Evolutionary conservation across 2,113 vertebrate species (phyloP).

Genomic region (Pollachius pollachius): DNA sequence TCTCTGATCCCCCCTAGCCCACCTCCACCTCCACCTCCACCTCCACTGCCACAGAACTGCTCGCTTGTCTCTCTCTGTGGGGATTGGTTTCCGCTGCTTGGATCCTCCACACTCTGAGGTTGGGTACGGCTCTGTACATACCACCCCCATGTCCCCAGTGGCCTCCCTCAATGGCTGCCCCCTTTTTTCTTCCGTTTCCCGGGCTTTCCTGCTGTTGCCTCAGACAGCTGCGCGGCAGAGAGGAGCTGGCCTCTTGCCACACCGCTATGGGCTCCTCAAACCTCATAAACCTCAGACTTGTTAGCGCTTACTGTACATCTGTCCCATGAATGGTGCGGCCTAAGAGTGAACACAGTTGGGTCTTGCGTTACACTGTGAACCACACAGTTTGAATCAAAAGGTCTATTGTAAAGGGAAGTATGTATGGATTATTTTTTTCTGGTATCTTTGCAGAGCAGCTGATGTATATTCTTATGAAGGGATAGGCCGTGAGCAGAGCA

Average conservation of each 20-base stretch:
- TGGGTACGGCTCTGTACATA: too few relatives aligned
- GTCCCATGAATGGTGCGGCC: constrained; percentile 22
- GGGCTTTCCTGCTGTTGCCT: constrained; percentile 50
- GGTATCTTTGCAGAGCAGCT: too few relatives aligned
- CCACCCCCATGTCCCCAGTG: constrained; percentile 1
- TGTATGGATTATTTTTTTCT: too few relatives aligned
- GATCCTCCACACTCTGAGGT: too few relatives aligned
- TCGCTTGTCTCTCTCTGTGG: too few relatives aligned
- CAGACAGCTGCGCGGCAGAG: constrained; percentile 52
- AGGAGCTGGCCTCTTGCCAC: constrained; percentile 34
- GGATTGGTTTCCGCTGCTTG: too few relatives aligned
- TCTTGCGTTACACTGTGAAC: not conserved
- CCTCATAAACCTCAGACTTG: constrained; percentile 24
- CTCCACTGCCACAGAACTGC: too few relatives aligned
- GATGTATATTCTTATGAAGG: too few relatives aligned
- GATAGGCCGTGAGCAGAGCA: too few relatives aligned
- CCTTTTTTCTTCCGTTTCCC: constrained; percentile 34
- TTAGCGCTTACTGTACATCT: constrained; percentile 12
- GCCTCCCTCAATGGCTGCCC: constrained; percentile 57
- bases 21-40: too few relatives aligned
- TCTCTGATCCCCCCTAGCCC: too few relatives aligned
- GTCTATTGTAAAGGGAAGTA: not conserved
- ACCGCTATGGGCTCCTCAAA: constrained; percentile 45
- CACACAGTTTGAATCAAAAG: not conserved
- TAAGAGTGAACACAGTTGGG: not conserved